These are phyloP conservation scores for Pseudonaja textilis DNA, from an alignment of 2,113 vertebrate species.

Conservation along the genomic window DNA sequence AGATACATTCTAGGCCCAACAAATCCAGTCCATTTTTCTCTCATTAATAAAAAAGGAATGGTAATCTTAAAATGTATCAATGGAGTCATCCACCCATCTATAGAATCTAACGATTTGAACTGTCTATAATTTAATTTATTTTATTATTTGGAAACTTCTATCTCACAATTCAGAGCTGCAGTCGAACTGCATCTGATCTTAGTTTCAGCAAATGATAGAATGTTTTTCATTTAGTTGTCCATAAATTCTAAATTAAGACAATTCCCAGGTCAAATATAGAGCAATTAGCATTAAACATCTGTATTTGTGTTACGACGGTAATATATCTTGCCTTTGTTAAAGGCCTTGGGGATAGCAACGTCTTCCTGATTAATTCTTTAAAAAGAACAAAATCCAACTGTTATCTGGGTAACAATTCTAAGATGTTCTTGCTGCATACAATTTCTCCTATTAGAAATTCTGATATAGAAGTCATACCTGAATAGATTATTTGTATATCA, in stretches of 20 bases:
- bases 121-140: constrained; percentile 6
- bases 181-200: constrained; percentile 46
- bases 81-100: neutral
- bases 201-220: constrained; percentile 44
- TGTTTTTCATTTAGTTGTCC: constrained; percentile 52
- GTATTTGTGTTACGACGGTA: constrained; percentile 48
- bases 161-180: constrained; percentile 16
- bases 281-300: constrained; percentile 57
- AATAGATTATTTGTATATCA: neutral
- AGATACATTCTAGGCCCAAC: constrained; percentile 31
- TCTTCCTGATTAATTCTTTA: constrained; percentile 40
- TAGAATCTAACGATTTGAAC: neutral
- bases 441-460: neutral
- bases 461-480: neutral
- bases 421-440: neutral
- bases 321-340: constrained; percentile 38
- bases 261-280: constrained; percentile 58
- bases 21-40: constrained; percentile 31
- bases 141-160: constrained; percentile 4
- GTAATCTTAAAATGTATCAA: constrained; percentile 20
- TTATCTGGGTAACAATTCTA: neutral
- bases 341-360: constrained; percentile 20
- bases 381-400: constrained; percentile 5
- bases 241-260: constrained; percentile 62
- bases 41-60: neutral